Conservation (phyloP, 2,888 invertebrate species). For the Tortricodes alternella region DNA sequence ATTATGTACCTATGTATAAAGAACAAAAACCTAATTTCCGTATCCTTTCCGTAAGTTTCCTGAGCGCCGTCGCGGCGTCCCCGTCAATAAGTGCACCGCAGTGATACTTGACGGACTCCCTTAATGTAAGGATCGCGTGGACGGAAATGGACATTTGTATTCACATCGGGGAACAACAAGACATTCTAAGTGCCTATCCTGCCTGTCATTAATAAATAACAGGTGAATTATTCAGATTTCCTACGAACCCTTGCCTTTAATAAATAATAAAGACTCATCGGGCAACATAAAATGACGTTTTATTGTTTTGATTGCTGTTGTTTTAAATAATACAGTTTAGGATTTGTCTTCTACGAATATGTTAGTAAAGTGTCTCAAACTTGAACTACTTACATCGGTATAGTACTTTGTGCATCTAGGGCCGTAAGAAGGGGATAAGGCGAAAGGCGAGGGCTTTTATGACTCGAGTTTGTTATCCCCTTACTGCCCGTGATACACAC, state of each 20-base stretch:
- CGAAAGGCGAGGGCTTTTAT: too few species aligned
- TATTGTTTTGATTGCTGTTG: not conserved
- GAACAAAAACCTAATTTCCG: too few species aligned
- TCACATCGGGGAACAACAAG: slow-evolving; percentile 63
- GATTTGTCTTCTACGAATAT: not conserved
- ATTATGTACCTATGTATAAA: too few species aligned
- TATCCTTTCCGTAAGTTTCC: not conserved
- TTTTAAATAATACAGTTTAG: not conserved
- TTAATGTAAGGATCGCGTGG: slow-evolving; percentile 77
- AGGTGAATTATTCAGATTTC: slow-evolving; percentile 63
- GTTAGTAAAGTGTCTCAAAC: too few species aligned
- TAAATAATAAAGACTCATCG: slow-evolving; percentile 49
- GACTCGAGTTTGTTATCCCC: too few species aligned
- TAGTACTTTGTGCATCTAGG: too few species aligned
- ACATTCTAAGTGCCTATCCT: slow-evolving; percentile 64
- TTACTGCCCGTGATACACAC: too few species aligned
- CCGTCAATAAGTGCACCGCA: slow-evolving; percentile 44
- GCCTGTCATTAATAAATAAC: slow-evolving; percentile 65
- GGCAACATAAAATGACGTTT: slow-evolving; percentile 34
- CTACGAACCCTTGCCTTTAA: slow-evolving; percentile 48
- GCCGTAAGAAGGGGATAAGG: too few species aligned
- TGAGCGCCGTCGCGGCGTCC: slow-evolving; percentile 34
- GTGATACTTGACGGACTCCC: slow-evolving; percentile 63
- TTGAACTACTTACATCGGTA: too few species aligned
- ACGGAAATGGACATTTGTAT: slow-evolving; percentile 76